Evolutionary conservation across 2,797 vertebrate genomes (phyloP).

Genomic region (Pyrocephalus nanus): DNA sequence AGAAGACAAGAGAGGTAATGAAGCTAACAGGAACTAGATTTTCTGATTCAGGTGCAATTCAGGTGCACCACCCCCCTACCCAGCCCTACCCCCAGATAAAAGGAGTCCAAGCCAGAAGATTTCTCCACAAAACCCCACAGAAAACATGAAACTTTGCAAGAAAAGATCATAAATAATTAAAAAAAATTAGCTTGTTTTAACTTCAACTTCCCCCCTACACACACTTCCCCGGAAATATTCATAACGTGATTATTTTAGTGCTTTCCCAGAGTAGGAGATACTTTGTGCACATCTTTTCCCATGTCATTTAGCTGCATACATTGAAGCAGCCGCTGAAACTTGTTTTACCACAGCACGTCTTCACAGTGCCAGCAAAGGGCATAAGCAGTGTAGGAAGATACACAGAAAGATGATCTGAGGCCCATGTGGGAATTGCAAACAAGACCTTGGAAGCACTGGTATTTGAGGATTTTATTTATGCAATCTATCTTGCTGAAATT

Average conservation of each 20-base stretch:
- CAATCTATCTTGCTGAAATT: neutral
- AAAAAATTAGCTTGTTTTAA: neutral
- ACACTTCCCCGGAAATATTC: neutral
- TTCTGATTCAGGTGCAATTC: neutral
- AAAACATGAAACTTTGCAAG: neutral
- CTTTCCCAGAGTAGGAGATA: neutral
- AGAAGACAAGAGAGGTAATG: neutral
- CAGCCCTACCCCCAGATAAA: neutral
- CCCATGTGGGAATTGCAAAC: neutral
- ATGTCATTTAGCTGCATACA: neutral
- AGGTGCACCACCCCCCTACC: neutral
- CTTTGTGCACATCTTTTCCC: neutral
- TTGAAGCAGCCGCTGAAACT: neutral
- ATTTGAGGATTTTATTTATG: neutral
- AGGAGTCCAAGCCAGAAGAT: neutral
- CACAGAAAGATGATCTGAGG: neutral
- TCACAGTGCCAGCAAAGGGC: neutral
- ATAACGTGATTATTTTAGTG: neutral
- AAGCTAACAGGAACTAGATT: neutral
- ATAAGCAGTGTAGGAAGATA: neutral
- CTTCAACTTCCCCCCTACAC: fast-evolving
- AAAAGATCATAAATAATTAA: neutral
- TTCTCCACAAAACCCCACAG: neutral
- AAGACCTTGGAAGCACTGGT: neutral
- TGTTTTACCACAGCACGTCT: fast-evolving